Conservation (phyloP, 64 coral and sea anemone species). For the Stylophora pistillata region DNA sequence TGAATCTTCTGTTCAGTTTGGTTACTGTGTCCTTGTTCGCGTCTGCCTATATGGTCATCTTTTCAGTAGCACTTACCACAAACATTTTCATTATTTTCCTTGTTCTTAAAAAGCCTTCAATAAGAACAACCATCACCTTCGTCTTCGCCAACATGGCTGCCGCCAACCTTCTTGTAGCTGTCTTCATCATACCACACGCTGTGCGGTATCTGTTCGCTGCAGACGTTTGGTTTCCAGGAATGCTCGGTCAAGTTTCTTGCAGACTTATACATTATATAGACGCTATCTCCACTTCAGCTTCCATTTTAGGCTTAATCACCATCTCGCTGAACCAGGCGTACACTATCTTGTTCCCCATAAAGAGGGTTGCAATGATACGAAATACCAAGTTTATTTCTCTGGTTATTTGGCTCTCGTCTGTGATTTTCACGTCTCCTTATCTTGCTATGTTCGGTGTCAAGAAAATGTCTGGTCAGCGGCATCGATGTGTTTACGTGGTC, state of each 20-base stretch:
- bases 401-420: not conserved
- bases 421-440: constrained; percentile 12
- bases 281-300: not conserved
- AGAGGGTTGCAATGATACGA: not conserved
- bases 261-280: not conserved
- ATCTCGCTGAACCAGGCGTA: constrained; percentile 22
- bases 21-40: not conserved
- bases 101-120: not conserved
- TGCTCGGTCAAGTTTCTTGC: not conserved
- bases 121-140: constrained; percentile 2
- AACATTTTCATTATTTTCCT: constrained; percentile 21
- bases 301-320: not conserved
- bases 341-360: constrained; percentile 6
- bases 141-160: constrained; percentile 6
- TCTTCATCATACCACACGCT: not conserved
- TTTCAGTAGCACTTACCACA: not conserved
- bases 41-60: not conserved
- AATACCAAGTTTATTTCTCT: not conserved
- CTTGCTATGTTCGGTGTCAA: constrained; percentile 23
- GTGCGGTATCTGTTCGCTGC: not conserved
- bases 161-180: not conserved
- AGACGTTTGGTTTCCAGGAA: not conserved
- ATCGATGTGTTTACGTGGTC: not conserved
- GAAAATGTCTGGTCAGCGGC: not conserved
- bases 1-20: constrained; percentile 1